Base-by-base conservation (phyloP, 2,888 invertebrate species). In the Ennomos fuscantarius region DNA sequence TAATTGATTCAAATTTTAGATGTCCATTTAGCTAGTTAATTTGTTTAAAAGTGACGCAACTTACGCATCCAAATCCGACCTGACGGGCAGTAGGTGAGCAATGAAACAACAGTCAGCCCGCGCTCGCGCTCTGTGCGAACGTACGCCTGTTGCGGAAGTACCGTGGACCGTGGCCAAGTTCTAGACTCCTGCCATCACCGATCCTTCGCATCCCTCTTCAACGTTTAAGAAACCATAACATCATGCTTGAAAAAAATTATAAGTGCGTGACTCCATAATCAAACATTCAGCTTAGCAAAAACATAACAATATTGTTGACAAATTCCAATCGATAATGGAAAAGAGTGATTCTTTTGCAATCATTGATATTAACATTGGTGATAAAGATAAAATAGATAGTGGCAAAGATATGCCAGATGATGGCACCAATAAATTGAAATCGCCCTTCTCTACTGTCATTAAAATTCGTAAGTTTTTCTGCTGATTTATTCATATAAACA, bases 381-480 rank as follows among this genome's bases (percentile, higher is more conserved):
- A 81, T 73, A 87, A 86, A 59, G 75, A 79, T 58, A 79, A 74
- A 60, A 79, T 74, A 57, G 72, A 75, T 59, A 71, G 65, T 36
- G 55, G 65, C 24, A 72, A 70, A 45, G 68, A 66, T 33, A 69
- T 63, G 13, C 70, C 60, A 53, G 69, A 68, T 35, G 68, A 76
- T 45, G 81, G 77, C 44, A 76, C 72, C 65, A 69, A 63, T 52
- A 77, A 73, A 63, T 84, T 75, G 60, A 77, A 73, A 55, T 68
- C 73, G 3, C 76, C 83, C 11, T 79, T 86, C 60, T 79, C 79
- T 44, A 84, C 86, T 31, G 79, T 89, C 55, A 78, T 89, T 62
- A 85, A 86, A 76, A 83, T 86, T 73, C 85, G 91, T 91, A 84
- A 90, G 90, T 89, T 59, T 39, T 44, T 24, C 5, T 24, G 6